These are phyloP conservation scores for Hippopotamyrus pictus DNA, from an alignment of 2,797 vertebrate species.

Conservation along the genomic window DNA sequence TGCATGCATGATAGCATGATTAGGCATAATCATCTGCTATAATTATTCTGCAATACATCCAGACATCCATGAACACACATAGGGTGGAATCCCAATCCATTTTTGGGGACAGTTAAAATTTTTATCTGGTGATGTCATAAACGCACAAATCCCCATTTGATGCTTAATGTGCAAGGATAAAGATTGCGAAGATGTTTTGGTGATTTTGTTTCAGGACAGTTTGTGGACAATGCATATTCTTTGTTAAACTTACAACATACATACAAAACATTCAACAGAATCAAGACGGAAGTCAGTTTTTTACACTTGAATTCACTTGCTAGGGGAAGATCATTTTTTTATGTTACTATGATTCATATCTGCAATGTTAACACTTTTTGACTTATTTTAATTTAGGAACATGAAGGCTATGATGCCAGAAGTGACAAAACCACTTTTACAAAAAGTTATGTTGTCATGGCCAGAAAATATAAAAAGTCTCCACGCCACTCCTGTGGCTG, in stretches of 20 bases:
- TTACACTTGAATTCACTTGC: neutral
- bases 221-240: neutral
- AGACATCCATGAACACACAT: neutral
- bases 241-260: neutral
- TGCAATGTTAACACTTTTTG: neutral
- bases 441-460: neutral
- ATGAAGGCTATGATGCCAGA: neutral
- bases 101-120: neutral
- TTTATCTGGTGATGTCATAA: neutral
- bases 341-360: slow-evolving; percentile 1
- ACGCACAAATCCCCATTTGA: neutral
- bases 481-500: neutral
- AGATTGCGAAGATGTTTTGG: neutral
- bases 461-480: slow-evolving; percentile 4
- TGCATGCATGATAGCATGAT: neutral
- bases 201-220: neutral
- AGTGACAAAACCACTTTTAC: neutral
- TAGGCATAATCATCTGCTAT: neutral
- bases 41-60: neutral
- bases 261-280: neutral
- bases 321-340: neutral
- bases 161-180: neutral
- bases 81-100: neutral
- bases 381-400: slow-evolving; percentile 6
- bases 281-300: neutral